Evolutionary conservation across 2,888 invertebrate genomes (phyloP), one percentile per base, ranked within the genome.

Genomic region (Tyria jacobaeae): DNA sequence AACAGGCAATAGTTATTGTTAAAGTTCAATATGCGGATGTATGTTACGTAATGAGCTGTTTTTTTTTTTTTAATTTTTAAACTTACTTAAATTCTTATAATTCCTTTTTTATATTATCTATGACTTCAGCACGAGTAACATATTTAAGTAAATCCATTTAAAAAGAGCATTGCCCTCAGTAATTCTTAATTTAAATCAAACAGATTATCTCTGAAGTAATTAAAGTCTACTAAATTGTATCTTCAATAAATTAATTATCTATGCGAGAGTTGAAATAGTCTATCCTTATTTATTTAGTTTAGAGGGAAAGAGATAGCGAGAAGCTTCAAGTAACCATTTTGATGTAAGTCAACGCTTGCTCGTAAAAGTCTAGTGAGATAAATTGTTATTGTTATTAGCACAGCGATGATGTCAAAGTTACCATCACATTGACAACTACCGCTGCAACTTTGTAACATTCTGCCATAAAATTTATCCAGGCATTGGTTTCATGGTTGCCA

Each of bases 311-410:
- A 35, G 51, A 51, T 15, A 34, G 21, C 9, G 21, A 1, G 34
- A 14, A 51, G 21, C 5, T 15, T 49, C 6, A 51, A 51, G 34
- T 25, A 35, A n/a, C 53, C 25, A 53, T 53, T 25, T 37, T 53
- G 25, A 39, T 27, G 49, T 31, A 49, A 39, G 37, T 39, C 25
- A 39, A 39, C 25, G 53, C 25, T 39, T 25, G 39, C 24, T 54
- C 60, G 49, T 60, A 60, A 60, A 60, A 60, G 37, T 60, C 14
- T 53, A 31, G 6, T 14, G 21, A 41, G 60, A 60, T 60, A 60
- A 60, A 60, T 54, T 48, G 54, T 60, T 60, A 60, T 60, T 31
- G 49, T 60, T 54, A 41, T 47, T 39, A 25, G 39, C 9, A 37
- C 0, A 39, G 25, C 25, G 4, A 53, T 39, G 25, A 53, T 37